Evolutionary conservation across 2,113 vertebrate genomes (phyloP).

Genomic region (Puffinus mauretanicus): DNA sequence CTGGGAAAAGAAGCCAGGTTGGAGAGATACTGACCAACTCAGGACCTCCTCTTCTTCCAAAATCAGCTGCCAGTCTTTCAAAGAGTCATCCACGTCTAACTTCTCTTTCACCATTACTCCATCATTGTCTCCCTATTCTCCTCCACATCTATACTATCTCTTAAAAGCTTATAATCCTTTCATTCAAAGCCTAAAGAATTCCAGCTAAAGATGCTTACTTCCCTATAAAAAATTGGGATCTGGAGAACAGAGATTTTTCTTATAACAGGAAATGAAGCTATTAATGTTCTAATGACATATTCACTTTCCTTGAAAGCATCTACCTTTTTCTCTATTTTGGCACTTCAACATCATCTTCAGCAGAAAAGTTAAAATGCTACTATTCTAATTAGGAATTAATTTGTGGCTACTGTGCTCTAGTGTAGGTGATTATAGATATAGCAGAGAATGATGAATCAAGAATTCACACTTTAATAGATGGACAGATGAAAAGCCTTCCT

Average conservation of each 20-base stretch:
- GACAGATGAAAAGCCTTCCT: background rate
- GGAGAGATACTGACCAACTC: background rate
- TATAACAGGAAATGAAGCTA: background rate
- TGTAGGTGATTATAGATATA: background rate
- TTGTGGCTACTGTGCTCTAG: background rate
- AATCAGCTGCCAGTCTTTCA: background rate
- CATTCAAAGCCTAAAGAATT: background rate
- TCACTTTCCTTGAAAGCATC: background rate
- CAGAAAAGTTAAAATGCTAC: background rate
- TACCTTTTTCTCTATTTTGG: background rate
- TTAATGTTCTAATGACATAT: background rate
- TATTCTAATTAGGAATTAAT: background rate
- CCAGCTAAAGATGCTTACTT: background rate
- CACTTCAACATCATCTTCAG: background rate
- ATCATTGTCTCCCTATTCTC: background rate
- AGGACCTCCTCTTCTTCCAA: background rate
- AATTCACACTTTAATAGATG: background rate
- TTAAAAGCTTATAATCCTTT: background rate
- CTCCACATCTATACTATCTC: background rate
- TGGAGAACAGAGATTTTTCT: background rate
- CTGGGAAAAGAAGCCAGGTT: background rate
- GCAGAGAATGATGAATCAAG: background rate
- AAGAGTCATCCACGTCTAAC: background rate
- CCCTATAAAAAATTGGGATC: background rate
- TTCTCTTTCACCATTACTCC: background rate